These are phyloP conservation scores for Silurus meridionalis DNA, from an alignment of 2,113 vertebrate species.

Conservation along the genomic window DNA sequence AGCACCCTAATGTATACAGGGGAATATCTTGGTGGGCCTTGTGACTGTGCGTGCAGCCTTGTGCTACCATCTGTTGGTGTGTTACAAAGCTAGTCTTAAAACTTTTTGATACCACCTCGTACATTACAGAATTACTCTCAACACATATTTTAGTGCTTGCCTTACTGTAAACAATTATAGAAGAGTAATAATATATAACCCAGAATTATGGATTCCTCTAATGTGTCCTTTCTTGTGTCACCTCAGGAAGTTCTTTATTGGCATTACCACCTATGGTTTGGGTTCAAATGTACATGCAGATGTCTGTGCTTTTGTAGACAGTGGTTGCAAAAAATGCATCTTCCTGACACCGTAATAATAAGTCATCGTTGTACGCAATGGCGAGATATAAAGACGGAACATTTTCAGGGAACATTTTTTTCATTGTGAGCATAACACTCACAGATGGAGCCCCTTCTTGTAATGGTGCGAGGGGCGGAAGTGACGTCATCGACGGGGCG, in stretches of 20 bases:
- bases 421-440: no score
- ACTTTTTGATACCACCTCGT: no score
- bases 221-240: background rate
- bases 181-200: background rate
- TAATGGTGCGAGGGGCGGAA: conserved; percentile 35
- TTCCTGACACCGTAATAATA: background rate
- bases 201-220: background rate
- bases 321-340: background rate
- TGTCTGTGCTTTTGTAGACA: background rate
- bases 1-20: no score
- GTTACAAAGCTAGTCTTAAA: no score
- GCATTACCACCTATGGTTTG: background rate
- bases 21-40: no score
- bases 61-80: no score
- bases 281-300: background rate
- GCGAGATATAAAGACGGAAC: no score
- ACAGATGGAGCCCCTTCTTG: background rate
- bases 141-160: background rate
- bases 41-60: no score
- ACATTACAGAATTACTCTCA: background rate
- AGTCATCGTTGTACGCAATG: background rate
- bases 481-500: conserved; percentile 58
- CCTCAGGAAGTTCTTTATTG: background rate
- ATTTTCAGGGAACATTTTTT: background rate
- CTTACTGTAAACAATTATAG: background rate